Base-by-base conservation (phyloP, 1,140 invertebrate genomes). In the Camponotus floridanus region DNA sequence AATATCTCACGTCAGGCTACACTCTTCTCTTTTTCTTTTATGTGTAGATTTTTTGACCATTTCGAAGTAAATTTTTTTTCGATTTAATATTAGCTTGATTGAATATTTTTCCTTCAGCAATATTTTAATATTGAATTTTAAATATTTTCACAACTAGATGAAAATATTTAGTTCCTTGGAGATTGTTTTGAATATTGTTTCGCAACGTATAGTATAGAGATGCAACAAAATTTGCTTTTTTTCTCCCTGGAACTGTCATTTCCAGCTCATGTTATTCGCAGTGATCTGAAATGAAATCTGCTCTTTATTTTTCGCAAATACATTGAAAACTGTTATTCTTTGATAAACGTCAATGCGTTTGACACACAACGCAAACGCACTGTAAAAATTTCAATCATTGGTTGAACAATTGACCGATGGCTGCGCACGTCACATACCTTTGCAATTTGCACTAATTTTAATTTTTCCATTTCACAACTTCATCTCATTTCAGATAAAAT, bases 351-450 rank as follows among this genome's bases (percentile, higher is more conserved):
- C 61, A 59, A 79, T 55, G 59, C 11, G 39, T 59, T 45, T 15
- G 51, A 42, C 36, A 13, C 5, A 31, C 36, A 59, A 31, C 13
- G 21, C 9, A 26, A 33, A 48, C 18, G 31, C 48, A 9, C 31
- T 31, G 45, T 55, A 81, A 81, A 81, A 81, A 59, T 81, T 73
- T 71, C 79, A 45, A 59, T 79, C 13, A 71, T 59, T n/a, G 65
- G n/a, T 39, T 45, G 26, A 59, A 18, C 55, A 59, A 81, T 59
- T n/a, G 51, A 73, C 18, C 26, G 33, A 45, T 11, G 39, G 33
- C 68, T 59, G 67, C 71, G 11, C 9, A 70, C 13, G 4, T 26
- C 15, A 51, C 48, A 18, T 51, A 51, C 48, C 5, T 51, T 51
- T 71, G 39, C 36, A 70, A 3, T 80, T 31, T 59, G 18, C 18